A percentile compares a stretch with the other conserved stretches of the same genome.
phyloP scores from a whole-genome alignment of 2,888 invertebrate genomes.

The Clepsis dumicolana region DNA sequence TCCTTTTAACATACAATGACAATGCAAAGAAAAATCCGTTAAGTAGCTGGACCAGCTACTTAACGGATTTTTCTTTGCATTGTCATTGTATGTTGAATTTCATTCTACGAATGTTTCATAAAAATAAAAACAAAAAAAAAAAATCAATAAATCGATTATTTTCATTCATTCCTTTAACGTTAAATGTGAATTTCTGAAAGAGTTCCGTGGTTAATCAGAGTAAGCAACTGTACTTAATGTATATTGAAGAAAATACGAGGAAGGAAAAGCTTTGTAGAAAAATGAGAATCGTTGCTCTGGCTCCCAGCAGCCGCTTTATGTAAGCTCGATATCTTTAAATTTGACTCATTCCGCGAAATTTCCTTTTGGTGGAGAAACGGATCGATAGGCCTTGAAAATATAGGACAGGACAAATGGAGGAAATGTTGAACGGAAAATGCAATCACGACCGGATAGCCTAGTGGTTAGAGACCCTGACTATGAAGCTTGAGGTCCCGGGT shows the following conservation, averaged over 20 bases:
- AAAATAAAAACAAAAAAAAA: background rate
- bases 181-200: background rate
- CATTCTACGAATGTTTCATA: no score
- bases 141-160: no score
- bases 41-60: no score
- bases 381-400: background rate
- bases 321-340: constrained; percentile 27
- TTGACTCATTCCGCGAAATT: constrained; percentile 19
- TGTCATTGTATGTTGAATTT: no score
- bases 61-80: no score
- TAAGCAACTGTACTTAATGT: constrained; percentile 15
- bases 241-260: constrained; percentile 12
- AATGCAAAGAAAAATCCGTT: no score
- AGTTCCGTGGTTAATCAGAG: constrained; percentile 11
- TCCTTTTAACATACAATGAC: no score
- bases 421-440: background rate
- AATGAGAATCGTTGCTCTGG: constrained; percentile 18
- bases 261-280: constrained; percentile 11
- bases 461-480: no score
- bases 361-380: background rate
- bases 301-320: constrained; percentile 11
- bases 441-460: no score
- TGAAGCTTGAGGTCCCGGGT: no score
- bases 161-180: background rate
- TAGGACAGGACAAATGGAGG: no score